These are phyloP conservation scores for Chymomyza procnemis DNA, from an alignment of 2,888 invertebrate species.

Conservation along the genomic window DNA sequence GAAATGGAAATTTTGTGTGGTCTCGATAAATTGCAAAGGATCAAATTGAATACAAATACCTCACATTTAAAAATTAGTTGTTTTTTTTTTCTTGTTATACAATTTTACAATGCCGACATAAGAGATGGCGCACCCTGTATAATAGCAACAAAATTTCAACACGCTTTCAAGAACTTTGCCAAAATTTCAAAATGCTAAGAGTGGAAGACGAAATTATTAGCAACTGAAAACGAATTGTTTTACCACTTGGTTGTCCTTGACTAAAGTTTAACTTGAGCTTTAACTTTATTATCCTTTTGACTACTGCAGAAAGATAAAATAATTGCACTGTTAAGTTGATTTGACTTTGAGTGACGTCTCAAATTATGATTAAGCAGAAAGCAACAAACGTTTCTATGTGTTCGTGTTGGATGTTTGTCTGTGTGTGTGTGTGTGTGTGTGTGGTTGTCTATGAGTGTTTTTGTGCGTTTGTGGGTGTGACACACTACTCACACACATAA, in stretches of 20 bases:
- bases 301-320: slow-evolving; percentile 20
- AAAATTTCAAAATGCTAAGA: too few relatives aligned
- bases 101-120: too few relatives aligned
- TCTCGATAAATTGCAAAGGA: too few relatives aligned
- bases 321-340: slow-evolving; percentile 43
- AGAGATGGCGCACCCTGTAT: too few relatives aligned
- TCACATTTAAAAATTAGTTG: too few relatives aligned
- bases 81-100: too few relatives aligned
- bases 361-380: slow-evolving; percentile 60
- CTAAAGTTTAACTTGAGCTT: background rate
- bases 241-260: background rate
- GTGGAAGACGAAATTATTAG: too few relatives aligned
- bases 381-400: background rate
- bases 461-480: background rate
- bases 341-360: slow-evolving; percentile 67
- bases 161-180: too few relatives aligned
- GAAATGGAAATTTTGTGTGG: too few relatives aligned
- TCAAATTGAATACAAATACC: too few relatives aligned
- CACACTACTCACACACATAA: background rate
- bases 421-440: slow-evolving; percentile 9
- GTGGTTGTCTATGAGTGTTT: background rate
- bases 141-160: too few relatives aligned
- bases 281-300: background rate
- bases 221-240: background rate
- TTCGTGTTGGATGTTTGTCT: background rate